Base-by-base conservation (phyloP, 2,888 invertebrate species). In the Drosophila monieri region DNA sequence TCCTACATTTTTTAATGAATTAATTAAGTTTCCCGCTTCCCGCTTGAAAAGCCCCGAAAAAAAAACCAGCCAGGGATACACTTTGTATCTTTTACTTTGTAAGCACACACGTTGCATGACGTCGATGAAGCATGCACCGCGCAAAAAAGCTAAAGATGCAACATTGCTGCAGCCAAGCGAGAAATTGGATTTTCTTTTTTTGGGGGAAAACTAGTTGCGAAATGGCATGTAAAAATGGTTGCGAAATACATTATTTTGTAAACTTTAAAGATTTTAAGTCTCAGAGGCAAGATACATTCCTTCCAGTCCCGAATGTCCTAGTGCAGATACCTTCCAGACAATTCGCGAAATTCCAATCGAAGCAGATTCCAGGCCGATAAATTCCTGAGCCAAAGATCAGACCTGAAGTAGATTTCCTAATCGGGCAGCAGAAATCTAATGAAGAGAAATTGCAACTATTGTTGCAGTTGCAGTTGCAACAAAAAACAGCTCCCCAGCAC, bases 31-130 rank as follows among this genome's bases (percentile, higher is more conserved):
- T 61, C 54, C 44, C 43, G 37, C 49, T 41, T 41, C 9, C 51
- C 57, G 27, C n/a, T 41, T 32, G 57, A 18, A 65, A 57, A 49
- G 39, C 18, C 53, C 8, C 23, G 15, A 35, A 41, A 55, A 65
- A 54, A 55, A 37, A 15, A 54, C 37, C 44, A 72, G 18, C 18
- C 18, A 18, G 18, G 18, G 49, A 71, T 57, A 66, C 53, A 55
- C 57, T 61, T 61, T 61, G 60, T 67, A 48, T 41, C 14, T 41
- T 8, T 78, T 47, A 56, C 43, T 57, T 73, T 58, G 76, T 73
- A 59, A 73, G 73, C 61, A 60, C 65, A 60, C 71, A 77, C 74
- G 66, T 79, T 47, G 85, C 85, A 76, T 80, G 79, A 61, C 81
- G 76, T 69, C 69, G 69, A 81, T 85, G 85, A 67, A 81, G 77